These are phyloP conservation scores for Aphelenchoides besseyi DNA, from an alignment of 1,140 invertebrate genomes.

Conservation along the genomic window DNA sequence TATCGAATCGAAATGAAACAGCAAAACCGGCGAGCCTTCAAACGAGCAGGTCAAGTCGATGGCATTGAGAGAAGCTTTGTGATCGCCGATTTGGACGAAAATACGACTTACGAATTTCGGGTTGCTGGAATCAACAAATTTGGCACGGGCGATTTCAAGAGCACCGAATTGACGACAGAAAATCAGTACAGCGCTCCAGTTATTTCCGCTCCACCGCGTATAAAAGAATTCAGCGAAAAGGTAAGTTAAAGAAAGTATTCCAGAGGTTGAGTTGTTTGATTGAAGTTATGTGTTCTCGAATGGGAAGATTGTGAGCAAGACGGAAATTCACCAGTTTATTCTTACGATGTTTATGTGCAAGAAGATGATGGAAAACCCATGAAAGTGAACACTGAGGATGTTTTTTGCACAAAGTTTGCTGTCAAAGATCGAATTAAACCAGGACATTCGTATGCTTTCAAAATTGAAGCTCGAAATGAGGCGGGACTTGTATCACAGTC, in stretches of 20 bases:
- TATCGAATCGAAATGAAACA: conserved; percentile 80
- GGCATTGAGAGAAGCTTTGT: conserved; percentile 30
- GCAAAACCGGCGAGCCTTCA: conserved; percentile 33
- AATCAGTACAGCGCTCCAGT: conserved; percentile 49
- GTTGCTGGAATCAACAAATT: conserved; percentile 56
- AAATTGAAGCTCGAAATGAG: conserved; percentile 85
- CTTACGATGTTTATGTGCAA: conserved; percentile 92
- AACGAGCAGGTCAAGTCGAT: conserved; percentile 50
- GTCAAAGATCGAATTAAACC: conserved; percentile 70
- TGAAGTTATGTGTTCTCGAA: conserved; percentile 67
- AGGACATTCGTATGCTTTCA: conserved; percentile 77
- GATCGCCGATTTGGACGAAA: conserved; percentile 55
- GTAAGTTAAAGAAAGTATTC: background rate
- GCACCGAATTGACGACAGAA: conserved; percentile 45
- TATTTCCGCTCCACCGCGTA: conserved; percentile 38
- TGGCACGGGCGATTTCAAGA: conserved; percentile 51
- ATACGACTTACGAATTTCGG: conserved; percentile 50
- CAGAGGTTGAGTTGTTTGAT: background rate
- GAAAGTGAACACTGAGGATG: conserved; percentile 75
- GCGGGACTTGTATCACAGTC: conserved; percentile 72
- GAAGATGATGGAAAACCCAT: conserved; percentile 70
- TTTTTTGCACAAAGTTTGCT: conserved; percentile 83
- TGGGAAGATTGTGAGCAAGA: conserved; percentile 90
- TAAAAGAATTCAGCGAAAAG: conserved; percentile 31
- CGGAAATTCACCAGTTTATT: conserved; percentile 88